Conservation (phyloP, 2,888 invertebrate species). For the Cacoxenus indagator region DNA sequence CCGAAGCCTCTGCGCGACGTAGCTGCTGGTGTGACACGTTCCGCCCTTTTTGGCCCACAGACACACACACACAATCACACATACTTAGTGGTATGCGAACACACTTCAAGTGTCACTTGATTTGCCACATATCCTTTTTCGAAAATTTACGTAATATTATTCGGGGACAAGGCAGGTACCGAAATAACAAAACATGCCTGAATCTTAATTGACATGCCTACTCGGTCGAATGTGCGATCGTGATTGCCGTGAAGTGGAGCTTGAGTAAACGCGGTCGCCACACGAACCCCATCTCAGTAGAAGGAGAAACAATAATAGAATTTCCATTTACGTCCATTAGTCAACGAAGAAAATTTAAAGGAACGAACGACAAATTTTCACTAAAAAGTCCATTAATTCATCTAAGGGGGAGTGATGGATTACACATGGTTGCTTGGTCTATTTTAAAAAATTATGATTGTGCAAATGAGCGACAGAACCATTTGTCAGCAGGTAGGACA, state of each 20-base stretch:
- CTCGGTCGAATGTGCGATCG: neutral
- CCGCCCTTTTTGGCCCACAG: neutral
- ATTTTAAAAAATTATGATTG: too few relatives aligned
- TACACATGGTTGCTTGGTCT: too few relatives aligned
- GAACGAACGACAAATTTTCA: neutral
- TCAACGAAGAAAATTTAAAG: neutral
- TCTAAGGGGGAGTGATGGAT: too few relatives aligned
- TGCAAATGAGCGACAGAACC: too few relatives aligned
- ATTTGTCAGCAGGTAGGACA: too few relatives aligned
- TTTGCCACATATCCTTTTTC: constrained; percentile 39
- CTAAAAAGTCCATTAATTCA: neutral
- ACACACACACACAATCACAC: neutral
- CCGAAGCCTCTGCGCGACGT: too few relatives aligned
- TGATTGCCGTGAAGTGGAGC: neutral
- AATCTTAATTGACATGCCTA: constrained; percentile 15
- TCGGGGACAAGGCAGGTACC: neutral
- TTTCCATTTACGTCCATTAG: constrained; percentile 60
- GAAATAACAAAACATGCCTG: constrained; percentile 14
- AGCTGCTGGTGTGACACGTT: too few relatives aligned
- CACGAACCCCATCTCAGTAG: neutral
- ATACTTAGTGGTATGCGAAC: neutral
- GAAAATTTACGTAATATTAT: constrained; percentile 12
- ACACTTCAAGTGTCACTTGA: constrained; percentile 47
- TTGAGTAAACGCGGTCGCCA: neutral
- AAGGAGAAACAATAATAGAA: constrained; percentile 47